Conservation (phyloP, 2,113 vertebrate genomes). For the Myiopsitta monachus region DNA sequence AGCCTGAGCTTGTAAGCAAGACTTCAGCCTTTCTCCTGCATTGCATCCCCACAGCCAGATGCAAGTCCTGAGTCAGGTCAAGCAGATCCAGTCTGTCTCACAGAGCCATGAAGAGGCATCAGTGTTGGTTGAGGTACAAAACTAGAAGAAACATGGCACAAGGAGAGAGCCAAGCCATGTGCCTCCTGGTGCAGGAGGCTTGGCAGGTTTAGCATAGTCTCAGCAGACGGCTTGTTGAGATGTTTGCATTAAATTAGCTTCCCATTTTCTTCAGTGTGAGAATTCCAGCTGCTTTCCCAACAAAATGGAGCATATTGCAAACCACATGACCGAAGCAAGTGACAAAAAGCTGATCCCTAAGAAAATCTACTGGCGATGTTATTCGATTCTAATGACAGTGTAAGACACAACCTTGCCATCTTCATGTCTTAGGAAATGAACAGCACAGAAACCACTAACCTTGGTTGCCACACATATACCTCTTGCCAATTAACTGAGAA, state of each 20-base stretch:
- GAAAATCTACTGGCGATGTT: background rate
- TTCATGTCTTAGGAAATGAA: background rate
- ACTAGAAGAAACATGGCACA: no score
- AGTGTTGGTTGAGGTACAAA: background rate
- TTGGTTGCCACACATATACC: background rate
- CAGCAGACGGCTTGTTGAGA: background rate
- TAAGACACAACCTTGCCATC: background rate
- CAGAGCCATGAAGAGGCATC: background rate
- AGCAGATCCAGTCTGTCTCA: background rate
- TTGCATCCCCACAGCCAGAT: background rate
- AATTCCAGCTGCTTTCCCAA: background rate
- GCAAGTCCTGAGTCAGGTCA: background rate
- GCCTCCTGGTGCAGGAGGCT: background rate
- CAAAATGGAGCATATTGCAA: background rate
- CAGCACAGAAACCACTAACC: background rate
- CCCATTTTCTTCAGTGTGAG: background rate
- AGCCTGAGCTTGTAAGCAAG: background rate
- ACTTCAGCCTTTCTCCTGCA: background rate
- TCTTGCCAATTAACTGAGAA: background rate
- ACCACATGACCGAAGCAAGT: background rate
- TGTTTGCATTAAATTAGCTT: background rate
- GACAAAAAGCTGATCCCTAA: background rate
- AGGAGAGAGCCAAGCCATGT: background rate
- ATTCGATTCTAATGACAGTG: background rate
- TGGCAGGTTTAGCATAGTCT: background rate